A percentile compares a stretch with the other conserved stretches of the same genome.
These are phyloP conservation scores for Dicerorhinus sumatrensis DNA, from an alignment of 2,113 vertebrate genomes.

Conservation along the genomic window DNA sequence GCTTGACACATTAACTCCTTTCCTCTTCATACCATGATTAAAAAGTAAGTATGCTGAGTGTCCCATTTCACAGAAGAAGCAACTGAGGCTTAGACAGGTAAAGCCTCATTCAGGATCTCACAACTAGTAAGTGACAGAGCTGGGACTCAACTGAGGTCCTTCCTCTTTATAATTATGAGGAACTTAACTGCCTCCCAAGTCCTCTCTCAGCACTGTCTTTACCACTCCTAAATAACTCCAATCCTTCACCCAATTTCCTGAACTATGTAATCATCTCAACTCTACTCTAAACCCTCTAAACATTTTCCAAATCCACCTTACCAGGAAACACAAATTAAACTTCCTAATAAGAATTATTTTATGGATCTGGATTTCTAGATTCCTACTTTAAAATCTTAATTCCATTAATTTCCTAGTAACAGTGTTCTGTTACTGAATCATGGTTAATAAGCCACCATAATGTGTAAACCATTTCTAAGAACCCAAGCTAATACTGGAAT, in stretches of 20 bases:
- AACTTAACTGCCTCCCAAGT: not conserved
- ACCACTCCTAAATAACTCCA: not conserved
- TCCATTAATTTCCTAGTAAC: not conserved
- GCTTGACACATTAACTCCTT: not conserved
- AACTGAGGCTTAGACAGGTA: not conserved
- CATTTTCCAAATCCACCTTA: not conserved
- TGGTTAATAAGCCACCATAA: not conserved
- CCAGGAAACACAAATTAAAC: not conserved
- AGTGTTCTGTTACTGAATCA: not conserved
- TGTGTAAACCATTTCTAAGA: not conserved
- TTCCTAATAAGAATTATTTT: not conserved
- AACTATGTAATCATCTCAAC: not conserved
- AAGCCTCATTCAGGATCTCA: not conserved
- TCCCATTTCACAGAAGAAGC: not conserved
- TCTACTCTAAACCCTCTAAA: not conserved
- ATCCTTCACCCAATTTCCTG: not conserved
- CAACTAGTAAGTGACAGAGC: not conserved
- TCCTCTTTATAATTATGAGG: not conserved
- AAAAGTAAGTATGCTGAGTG: not conserved
- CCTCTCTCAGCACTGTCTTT: not conserved
- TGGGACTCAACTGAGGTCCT: not conserved
- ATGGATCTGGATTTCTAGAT: not conserved
- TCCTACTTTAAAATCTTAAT: not conserved
- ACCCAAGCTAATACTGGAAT: not conserved
- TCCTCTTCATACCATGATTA: not conserved